Conservation (phyloP, 2,888 invertebrate genomes). For the Drosophila falleni region DNA sequence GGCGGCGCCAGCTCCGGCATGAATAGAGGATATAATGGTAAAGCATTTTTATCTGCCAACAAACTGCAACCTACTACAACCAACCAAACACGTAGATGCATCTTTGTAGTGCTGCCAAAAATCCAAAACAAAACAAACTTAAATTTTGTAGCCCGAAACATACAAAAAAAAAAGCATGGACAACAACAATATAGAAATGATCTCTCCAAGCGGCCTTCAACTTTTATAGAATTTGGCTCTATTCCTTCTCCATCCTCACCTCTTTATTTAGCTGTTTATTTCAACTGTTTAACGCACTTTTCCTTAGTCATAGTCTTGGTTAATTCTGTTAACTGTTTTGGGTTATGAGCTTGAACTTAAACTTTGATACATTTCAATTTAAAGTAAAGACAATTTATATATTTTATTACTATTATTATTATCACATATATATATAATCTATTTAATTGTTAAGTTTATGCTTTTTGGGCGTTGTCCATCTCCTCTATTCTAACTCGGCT, state of each 20-base stretch:
- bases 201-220: constrained; percentile 13
- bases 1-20: constrained; percentile 86
- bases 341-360: not conserved
- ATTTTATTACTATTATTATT: not conserved
- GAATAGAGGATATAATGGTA: constrained; percentile 86
- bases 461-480: constrained; percentile 23
- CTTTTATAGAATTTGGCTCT: constrained; percentile 4
- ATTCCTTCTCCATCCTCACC: not conserved
- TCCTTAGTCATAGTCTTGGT: constrained; percentile 8
- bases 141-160: constrained; percentile 18
- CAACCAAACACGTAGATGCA: constrained; percentile 70
- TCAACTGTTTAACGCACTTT: not conserved
- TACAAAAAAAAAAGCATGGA: constrained; percentile 17
- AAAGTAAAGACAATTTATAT: too few relatives aligned
- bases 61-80: constrained; percentile 54
- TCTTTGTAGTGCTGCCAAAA: constrained; percentile 63
- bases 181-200: constrained; percentile 1
- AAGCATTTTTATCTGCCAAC: constrained; percentile 73
- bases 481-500: constrained; percentile 1
- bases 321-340: not conserved
- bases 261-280: not conserved
- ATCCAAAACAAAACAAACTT: constrained; percentile 2
- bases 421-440: not conserved
- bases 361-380: not conserved
- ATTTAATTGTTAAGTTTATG: not conserved